Base-by-base conservation (phyloP, 1,140 invertebrate species). In the Archegozetes longisetosus region DNA sequence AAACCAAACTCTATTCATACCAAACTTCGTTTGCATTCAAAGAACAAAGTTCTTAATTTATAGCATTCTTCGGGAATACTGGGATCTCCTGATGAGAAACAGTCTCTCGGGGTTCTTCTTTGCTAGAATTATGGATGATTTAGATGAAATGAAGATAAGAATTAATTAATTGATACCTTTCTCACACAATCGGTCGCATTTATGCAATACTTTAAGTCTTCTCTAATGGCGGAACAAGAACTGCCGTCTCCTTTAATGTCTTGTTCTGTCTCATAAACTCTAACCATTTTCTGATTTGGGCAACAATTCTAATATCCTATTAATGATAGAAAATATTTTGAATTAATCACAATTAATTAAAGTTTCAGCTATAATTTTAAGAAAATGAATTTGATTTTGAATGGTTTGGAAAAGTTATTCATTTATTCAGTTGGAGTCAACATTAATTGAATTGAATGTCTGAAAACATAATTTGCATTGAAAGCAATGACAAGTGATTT, bases 11-110 rank as follows among this genome's bases (percentile, higher is more conserved):
- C n/a, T n/a, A n/a, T n/a, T 9, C 32, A 40, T 9, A 61, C 29
- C 48, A 61, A 22, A 40, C 54, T 57, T 27, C 60, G 40, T 52
- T 61, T 61, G 46, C 60, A 61, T 25, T 61, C 54, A 53, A 56
- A 57, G 6, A 61, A 47, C 32, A 61, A 24, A 9, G 27, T 48
- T 29, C n/a, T 48, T 2, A 61, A 50, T n/a, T 47, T 23, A 17
- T 49, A 20, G 52, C 60, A 61, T 53, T 61, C 54, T 2, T 55
- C 32, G 13, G 54, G 54, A 12, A 61, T n/a, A n/a, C 20, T 23
- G n/a, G 23, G 23, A 46, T 53, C 22, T n/a, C 24, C 9, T 25
- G 1, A 6, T 47, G 25, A 26, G 1, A 56, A 46, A 50, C 55
- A 53, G 17, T 61, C 23, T 57, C 25, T 17, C 22, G 55, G 49